phyloP scores from a whole-genome alignment of 2,797 vertebrate genomes.

The Myripristis jacobus region DNA sequence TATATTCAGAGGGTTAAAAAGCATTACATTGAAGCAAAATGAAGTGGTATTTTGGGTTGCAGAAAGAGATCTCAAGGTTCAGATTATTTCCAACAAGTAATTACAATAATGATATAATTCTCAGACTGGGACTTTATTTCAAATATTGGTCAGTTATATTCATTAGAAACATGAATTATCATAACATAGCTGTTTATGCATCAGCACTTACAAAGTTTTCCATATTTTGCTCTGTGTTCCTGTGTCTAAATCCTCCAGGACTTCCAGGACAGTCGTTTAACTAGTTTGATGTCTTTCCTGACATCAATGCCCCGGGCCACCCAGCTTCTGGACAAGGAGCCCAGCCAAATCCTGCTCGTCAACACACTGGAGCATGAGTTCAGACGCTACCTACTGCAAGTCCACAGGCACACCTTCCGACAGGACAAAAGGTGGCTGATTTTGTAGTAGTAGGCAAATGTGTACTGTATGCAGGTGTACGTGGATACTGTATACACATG shows the following conservation, averaged over 20 bases:
- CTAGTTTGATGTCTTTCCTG: slow-evolving; percentile 81
- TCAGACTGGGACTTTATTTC: not conserved
- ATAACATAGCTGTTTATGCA: not conserved
- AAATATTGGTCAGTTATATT: not conserved
- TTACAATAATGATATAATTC: not conserved
- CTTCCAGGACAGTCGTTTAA: slow-evolving; percentile 80
- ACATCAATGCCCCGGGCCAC: slow-evolving; percentile 82
- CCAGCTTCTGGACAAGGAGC: slow-evolving; percentile 84
- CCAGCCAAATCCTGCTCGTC: slow-evolving; percentile 76
- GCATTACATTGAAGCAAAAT: not conserved
- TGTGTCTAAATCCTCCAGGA: slow-evolving; percentile 68
- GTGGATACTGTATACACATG: not conserved
- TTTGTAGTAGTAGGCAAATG: not conserved
- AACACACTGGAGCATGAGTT: slow-evolving; percentile 86
- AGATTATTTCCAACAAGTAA: not conserved
- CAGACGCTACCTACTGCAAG: slow-evolving; percentile 82
- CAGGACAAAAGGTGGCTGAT: slow-evolving; percentile 80
- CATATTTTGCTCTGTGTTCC: not conserved
- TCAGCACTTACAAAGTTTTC: too few species aligned
- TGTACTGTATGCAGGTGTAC: not conserved
- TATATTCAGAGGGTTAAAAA: not conserved
- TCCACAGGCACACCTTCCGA: slow-evolving; percentile 82
- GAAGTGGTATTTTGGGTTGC: not conserved
- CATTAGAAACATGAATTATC: not conserved
- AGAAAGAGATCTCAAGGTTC: not conserved